phyloP scores from a whole-genome alignment of 1,140 invertebrate species.

The Hypsibius dujardini region DNA sequence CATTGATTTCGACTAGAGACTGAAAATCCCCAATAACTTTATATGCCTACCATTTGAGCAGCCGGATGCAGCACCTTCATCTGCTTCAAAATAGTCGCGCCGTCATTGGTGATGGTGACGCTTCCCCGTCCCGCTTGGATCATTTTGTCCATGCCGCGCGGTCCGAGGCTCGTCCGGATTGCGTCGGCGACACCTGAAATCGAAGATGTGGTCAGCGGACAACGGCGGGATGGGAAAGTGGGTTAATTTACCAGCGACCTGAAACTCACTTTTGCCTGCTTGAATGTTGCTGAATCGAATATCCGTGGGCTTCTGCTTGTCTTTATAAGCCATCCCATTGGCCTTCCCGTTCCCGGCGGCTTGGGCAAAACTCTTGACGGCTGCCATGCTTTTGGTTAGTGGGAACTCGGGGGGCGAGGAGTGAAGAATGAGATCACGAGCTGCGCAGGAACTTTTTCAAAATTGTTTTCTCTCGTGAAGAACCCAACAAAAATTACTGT shows the following conservation, averaged over 20 bases:
- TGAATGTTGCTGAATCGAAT: slow-evolving; percentile 86
- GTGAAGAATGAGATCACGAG: too few relatives aligned
- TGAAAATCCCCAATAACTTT: too few relatives aligned
- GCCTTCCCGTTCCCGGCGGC: slow-evolving; percentile 24
- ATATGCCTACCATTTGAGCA: slow-evolving; percentile 74
- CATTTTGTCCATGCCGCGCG: slow-evolving; percentile 99
- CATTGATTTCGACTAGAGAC: too few relatives aligned
- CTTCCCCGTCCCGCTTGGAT: slow-evolving; percentile 91
- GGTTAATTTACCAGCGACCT: slow-evolving; percentile 18
- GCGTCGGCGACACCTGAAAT: slow-evolving; percentile 89
- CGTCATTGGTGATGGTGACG: slow-evolving; percentile 99
- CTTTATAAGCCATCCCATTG: slow-evolving; percentile 29
- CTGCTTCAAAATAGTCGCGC: slow-evolving; percentile 95
- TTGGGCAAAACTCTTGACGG: neutral
- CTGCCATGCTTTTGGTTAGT: neutral
- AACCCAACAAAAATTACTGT: too few relatives aligned
- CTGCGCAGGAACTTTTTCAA: too few relatives aligned
- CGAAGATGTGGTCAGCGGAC: slow-evolving; percentile 21
- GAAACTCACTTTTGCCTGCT: slow-evolving; percentile 75
- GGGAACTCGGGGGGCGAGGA: too few relatives aligned
- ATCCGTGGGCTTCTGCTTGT: slow-evolving; percentile 78
- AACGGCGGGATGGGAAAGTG: slow-evolving; percentile 18
- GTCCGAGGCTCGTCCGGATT: slow-evolving; percentile 90
- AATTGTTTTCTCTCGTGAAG: too few relatives aligned
- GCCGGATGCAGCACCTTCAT: slow-evolving; percentile 98